Evolutionary conservation across 2,113 vertebrate genomes (phyloP), one percentile per base, ranked within the genome.

Genomic region (Lampris incognitus): DNA sequence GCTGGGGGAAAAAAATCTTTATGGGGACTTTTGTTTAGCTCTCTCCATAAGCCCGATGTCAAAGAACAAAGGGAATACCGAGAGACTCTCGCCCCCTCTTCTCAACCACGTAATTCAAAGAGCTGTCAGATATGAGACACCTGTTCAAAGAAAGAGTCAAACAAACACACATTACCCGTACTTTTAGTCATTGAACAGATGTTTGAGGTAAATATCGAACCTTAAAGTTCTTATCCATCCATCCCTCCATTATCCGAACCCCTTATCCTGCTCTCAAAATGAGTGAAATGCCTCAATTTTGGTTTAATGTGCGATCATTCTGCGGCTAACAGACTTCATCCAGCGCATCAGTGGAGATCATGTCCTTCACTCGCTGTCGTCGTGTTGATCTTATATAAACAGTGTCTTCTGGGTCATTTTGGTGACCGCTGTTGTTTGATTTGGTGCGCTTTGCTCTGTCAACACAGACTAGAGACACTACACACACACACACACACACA

Each of bases 1-100:
- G 60, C 71, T 68, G 64, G 50, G 38, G 4, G 24, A 68, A 42
- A 78, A 77, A 24, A 24, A 24, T 24, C 24, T 70, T 59, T 46
- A 82, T 76, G 79, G 41, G 55, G 72, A 66, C 55, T 13, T 1
- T 6, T 2, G 3, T 60, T 24, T 57, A 52, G n/a, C 39, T 38
- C 5, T n/a, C 60, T 9, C 8, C 71, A 52, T 10, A 57, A 60
- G 56, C 37, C 41, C 63, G 5, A 61, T 7, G 7, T 62, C 42
- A 56, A 44, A 52, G 57, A 68, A 7, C 24, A 6, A 60, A 61
- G 10, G 52, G 11, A 5, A 6, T 36, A 37, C 55, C 24, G 8
- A 37, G 55, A 57, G 55, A 36, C 8, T 59, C 57, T 59, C 38
- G 36, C 36, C 6, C 11, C 13, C 38, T 6, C 10, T 37, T 36